phyloP scores from a whole-genome alignment of 2,888 invertebrate species.

The Ypsolopha sequella region DNA sequence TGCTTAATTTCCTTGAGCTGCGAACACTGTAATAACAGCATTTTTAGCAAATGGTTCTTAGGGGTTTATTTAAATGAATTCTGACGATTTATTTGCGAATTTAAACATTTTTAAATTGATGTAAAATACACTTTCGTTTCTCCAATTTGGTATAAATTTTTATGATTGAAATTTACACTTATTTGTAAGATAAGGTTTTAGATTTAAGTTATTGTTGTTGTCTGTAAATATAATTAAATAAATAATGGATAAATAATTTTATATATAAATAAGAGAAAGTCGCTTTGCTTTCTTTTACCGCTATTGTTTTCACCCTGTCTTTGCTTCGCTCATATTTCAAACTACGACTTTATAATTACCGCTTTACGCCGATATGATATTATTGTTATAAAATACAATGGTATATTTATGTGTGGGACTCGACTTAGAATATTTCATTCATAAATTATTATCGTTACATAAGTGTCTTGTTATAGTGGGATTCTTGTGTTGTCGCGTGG shows the following conservation, averaged over 20 bases:
- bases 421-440: no score
- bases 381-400: no score
- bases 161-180: not conserved
- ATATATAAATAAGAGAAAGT: constrained; percentile 13
- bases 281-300: constrained; percentile 25
- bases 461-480: no score
- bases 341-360: no score
- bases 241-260: constrained; percentile 7
- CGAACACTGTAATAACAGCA: constrained; percentile 24
- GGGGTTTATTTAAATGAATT: constrained; percentile 7
- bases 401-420: no score
- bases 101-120: constrained; percentile 13
- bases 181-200: not conserved
- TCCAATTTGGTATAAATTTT: not conserved
- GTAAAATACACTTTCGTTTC: constrained; percentile 19
- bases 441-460: no score
- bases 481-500: no score
- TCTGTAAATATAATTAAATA: constrained; percentile 7
- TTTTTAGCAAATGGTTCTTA: constrained; percentile 11
- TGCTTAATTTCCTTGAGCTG: constrained; percentile 5
- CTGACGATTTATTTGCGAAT: constrained; percentile 12
- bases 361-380: no score
- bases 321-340: constrained; percentile 26
- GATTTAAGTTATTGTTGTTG: constrained; percentile 25
- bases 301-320: constrained; percentile 46